Percentiles rank a stretch among this genome's conserved stretches.
Evolutionary conservation across 1,140 invertebrate species (phyloP).

Genomic region (Linepithema humile): DNA sequence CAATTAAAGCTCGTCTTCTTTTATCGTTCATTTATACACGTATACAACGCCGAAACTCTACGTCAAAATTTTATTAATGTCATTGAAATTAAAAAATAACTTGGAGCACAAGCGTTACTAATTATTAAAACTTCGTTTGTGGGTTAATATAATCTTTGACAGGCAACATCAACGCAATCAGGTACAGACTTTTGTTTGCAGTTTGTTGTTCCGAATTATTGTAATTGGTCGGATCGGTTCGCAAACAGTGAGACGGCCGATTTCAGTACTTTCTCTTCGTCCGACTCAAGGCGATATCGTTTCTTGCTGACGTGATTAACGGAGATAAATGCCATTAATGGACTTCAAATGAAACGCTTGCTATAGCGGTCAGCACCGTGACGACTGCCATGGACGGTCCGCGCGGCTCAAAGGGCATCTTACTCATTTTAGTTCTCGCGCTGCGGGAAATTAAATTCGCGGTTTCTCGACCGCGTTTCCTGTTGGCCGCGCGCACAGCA

Average conservation of each 20-base stretch:
- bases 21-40: too few species aligned
- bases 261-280: conserved; percentile 65
- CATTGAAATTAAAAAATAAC: background rate
- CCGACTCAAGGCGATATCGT: conserved; percentile 54
- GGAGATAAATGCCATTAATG: conserved; percentile 56
- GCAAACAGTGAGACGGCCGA: conserved; percentile 20
- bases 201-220: conserved; percentile 13
- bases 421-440: conserved; percentile 40
- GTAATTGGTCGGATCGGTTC: conserved; percentile 37
- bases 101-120: background rate
- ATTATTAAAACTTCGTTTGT: background rate
- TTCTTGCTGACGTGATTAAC: conserved; percentile 23
- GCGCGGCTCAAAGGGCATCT: conserved; percentile 55
- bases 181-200: background rate
- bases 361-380: conserved; percentile 41
- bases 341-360: conserved; percentile 30
- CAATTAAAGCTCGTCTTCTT: too few species aligned
- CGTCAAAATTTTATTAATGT: background rate
- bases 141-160: background rate
- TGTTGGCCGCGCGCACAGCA: conserved; percentile 31
- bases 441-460: conserved; percentile 66
- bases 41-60: too few species aligned
- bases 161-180: background rate
- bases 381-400: conserved; percentile 31
- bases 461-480: conserved; percentile 70